A percentile compares a stretch with the other conserved stretches of the same genome.
Conservation (phyloP, 1,140 invertebrate species). For the Archivesica marissinica region DNA sequence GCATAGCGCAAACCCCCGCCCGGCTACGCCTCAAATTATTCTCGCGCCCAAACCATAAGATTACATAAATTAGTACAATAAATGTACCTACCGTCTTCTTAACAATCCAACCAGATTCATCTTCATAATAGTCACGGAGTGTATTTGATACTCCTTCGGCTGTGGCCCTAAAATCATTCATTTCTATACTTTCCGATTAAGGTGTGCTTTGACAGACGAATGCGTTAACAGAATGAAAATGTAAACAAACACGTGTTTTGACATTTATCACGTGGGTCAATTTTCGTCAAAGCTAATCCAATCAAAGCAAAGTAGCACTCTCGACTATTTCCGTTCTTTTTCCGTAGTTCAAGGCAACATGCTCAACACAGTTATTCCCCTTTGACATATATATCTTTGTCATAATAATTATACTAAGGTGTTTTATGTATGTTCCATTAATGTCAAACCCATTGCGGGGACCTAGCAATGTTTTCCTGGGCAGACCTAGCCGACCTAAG, state of each 20-base stretch:
- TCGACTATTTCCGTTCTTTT: too few species aligned
- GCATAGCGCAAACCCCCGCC: not conserved
- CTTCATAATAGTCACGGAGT: conserved; percentile 62
- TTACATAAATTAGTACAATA: not conserved
- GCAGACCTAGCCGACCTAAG: too few species aligned
- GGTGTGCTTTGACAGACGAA: not conserved
- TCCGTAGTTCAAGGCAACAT: too few species aligned
- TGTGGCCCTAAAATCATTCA: conserved; percentile 47
- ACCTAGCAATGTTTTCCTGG: too few species aligned
- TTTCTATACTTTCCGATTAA: conserved; percentile 16
- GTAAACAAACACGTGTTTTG: conserved; percentile 42
- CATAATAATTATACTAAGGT: too few species aligned
- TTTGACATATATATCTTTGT: too few species aligned
- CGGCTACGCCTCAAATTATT: not conserved
- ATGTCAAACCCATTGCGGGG: too few species aligned
- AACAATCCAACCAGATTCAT: conserved; percentile 50
- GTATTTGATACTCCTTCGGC: conserved; percentile 57
- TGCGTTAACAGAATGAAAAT: not conserved
- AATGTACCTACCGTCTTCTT: conserved; percentile 64
- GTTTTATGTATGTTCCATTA: too few species aligned
- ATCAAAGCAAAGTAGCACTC: not conserved
- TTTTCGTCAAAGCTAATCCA: not conserved
- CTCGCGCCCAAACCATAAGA: not conserved
- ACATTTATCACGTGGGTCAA: conserved; percentile 49
- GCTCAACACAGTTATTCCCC: too few species aligned